Evolutionary conservation across 1,140 invertebrate genomes (phyloP).

Genomic region (Drosophila grimshawi): DNA sequence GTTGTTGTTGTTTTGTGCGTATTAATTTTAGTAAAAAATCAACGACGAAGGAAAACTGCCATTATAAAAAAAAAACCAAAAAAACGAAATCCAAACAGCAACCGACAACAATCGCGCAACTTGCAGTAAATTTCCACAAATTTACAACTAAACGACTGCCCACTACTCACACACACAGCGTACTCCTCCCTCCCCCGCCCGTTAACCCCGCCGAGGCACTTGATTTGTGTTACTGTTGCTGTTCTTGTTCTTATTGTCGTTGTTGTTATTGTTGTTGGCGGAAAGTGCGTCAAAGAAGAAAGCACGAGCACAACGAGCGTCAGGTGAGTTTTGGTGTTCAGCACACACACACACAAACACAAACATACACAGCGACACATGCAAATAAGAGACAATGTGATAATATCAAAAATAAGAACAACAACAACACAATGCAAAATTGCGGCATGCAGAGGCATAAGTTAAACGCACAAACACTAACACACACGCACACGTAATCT

Average conservation of each 20-base stretch:
- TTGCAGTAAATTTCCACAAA: slow-evolving; percentile 48
- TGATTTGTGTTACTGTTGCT: slow-evolving; percentile 28
- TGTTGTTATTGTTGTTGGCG: slow-evolving; percentile 28
- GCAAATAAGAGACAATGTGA: slow-evolving; percentile 37
- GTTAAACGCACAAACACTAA: slow-evolving; percentile 1
- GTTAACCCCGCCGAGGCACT: slow-evolving; percentile 42
- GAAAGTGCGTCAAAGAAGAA: slow-evolving; percentile 34
- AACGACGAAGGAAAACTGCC: slow-evolving; percentile 31
- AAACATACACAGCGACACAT: slow-evolving; percentile 30
- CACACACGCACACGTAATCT: slow-evolving; percentile 14
- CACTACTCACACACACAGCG: slow-evolving; percentile 9
- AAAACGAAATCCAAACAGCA: slow-evolving; percentile 1
- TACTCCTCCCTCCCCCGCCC: background rate
- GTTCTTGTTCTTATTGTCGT: slow-evolving; percentile 14
- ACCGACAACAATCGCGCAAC: slow-evolving; percentile 20
- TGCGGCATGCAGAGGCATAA: slow-evolving; percentile 26
- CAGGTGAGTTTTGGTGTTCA: slow-evolving; percentile 74
- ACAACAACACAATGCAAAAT: slow-evolving; percentile 33
- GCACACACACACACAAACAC: slow-evolving; percentile 39
- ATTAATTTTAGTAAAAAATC: slow-evolving; percentile 28
- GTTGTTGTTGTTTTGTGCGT: slow-evolving; percentile 42
- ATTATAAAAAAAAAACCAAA: slow-evolving; percentile 38
- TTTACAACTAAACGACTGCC: slow-evolving; percentile 44
- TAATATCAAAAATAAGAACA: slow-evolving; percentile 20
- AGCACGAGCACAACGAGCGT: slow-evolving; percentile 59